Base-by-base conservation (phyloP, 2,797 vertebrate genomes). In the Pangasius macronema region DNA sequence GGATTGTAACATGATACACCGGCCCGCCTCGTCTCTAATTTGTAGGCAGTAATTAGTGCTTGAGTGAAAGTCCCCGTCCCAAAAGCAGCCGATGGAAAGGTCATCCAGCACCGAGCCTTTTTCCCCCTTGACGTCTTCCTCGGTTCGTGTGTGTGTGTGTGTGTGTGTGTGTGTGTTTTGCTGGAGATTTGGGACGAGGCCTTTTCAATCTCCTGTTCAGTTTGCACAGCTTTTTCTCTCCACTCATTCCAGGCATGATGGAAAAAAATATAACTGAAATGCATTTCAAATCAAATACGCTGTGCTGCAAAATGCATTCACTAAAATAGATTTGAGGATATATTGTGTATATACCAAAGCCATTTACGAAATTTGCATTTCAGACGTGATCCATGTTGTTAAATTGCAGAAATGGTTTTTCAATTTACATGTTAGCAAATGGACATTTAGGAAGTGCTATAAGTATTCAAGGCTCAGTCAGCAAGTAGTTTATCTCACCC, bases 21-120 rank as follows among this genome's bases (percentile, higher is more conserved):
- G 92, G 92, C 85, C 91, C 89, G 91, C 82, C 92, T 85, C 91
- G 87, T 87, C 88, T 92, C 92, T 94, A 92, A 94, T 95, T 95
- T 94, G 91, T 93, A 90, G 89, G 92, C 93, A 33, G 83, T 89
- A 90, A 88, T 90, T 89, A 89, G 91, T 14, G 24, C 67, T 80
- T 20, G 30, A 80, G 81, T 59, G 65, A 85, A 88, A 84, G 75
- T 79, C 67, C 24, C 24, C 36, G 53, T 84, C 87, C 87, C 87
- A 65, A 80, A 90, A 88, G 86, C 85, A 30, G 61, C 76, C 39
- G 77, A 55, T 8, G 36, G 55, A 83, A 90, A 90, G 82, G 89
- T 88, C 87, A 86, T 85, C 61, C 70, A 24, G 72, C 86, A 85
- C 59, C 3, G 16, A 68, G 57, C 36, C 22, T 46, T 85, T 33